Evolutionary conservation across 2,113 vertebrate species (phyloP).

Genomic region (Micronisus gabar): DNA sequence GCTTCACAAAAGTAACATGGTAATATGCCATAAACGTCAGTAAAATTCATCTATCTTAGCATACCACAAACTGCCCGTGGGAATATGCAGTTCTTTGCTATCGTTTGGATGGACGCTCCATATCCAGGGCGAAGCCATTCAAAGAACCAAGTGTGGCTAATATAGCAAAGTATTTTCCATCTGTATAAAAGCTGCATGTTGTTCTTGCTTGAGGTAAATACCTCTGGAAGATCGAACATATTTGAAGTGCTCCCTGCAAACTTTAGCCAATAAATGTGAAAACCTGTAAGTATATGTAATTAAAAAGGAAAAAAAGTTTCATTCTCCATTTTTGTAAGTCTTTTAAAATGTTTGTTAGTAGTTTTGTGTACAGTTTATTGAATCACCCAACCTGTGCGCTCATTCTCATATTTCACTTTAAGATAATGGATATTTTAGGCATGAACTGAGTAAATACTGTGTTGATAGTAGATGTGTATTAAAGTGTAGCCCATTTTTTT

Average conservation of each 20-base stretch:
- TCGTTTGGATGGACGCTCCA: not conserved
- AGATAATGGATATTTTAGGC: constrained; percentile 61
- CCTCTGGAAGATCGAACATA: not conserved
- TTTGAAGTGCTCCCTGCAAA: constrained; percentile 20
- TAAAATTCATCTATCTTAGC: not conserved
- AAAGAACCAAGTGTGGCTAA: not conserved
- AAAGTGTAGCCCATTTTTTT: constrained; percentile 11
- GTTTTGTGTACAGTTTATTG: constrained; percentile 59
- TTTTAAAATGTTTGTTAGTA: constrained; percentile 62
- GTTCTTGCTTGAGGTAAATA: not conserved
- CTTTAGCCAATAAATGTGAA: constrained; percentile 63
- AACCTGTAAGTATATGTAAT: constrained; percentile 68
- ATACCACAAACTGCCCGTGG: not conserved
- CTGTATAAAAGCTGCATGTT: not conserved
- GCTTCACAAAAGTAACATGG: not conserved
- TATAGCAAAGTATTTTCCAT: not conserved
- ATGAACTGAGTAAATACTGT: constrained; percentile 62
- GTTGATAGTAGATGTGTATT: constrained; percentile 60
- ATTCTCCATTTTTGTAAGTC: constrained; percentile 63
- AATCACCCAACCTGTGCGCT: not conserved
- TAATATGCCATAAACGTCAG: not conserved
- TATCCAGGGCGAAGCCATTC: not conserved
- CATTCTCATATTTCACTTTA: constrained; percentile 47
- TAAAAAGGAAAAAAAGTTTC: constrained; percentile 39
- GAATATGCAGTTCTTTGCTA: not conserved